Evolutionary conservation across 1,140 invertebrate species (phyloP), one percentile per base, ranked within the genome.

Genomic region (Conus betulinus): DNA sequence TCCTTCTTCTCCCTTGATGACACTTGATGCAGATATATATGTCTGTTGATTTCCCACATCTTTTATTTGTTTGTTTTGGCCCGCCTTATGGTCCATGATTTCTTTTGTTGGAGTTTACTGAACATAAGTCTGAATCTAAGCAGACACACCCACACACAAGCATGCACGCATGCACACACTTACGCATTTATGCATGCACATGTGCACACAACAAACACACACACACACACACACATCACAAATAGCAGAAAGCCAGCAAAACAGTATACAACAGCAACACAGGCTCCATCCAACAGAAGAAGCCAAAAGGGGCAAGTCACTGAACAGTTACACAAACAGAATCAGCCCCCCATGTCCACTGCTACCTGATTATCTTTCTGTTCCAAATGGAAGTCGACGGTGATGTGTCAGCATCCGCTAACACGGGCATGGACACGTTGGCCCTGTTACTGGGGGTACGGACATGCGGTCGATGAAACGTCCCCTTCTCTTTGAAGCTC

Each of bases 331-430:
- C 57, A 60, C 57, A 60, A 0, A 15, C 57, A 60, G 8, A 60
- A 60, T 11, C 57, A 60, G 0, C 1, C 57, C 55, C 1, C 0
- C 67, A 23, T 7, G 7, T 7, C 8, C 78, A 79, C n/a, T 10
- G 25, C 27, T 17, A 79, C 78, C 11, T 71, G 67, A n/a, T 71
- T 91, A 10, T 86, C 89, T 89, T 89, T 87, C 87, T 94, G 92
- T 57, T 91, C 91, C 6, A 90, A 79, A 71, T 88, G 90, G 76
- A 93, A 91, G 57, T 93, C 92, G 52, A 94, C 82, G 6, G 90
- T 88, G 23, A 94, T 91, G 27, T 95, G 27, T 95, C 94, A 23
- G 91, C 84, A 79, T 95, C 94, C 25, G 92, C 92, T 57, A 94
- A 91, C 23, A 90, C 87, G 1, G 92, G 90, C 39, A 93, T 84